These are phyloP conservation scores for Scyliorhinus canicula DNA, from an alignment of 2,797 vertebrate genomes.

Conservation along the genomic window DNA sequence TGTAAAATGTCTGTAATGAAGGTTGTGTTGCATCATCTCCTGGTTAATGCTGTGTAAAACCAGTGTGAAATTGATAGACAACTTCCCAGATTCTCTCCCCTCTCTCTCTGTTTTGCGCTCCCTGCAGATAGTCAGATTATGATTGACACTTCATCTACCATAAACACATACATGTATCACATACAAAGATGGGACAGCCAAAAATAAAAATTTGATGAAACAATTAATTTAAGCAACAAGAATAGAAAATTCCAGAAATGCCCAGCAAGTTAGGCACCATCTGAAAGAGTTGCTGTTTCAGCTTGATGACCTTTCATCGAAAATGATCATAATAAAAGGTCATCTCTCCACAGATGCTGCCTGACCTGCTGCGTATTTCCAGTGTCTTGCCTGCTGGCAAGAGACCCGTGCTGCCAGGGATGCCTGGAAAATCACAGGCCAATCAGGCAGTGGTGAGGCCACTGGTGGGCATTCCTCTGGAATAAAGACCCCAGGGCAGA, in stretches of 20 bases:
- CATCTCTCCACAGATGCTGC: background rate
- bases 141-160: background rate
- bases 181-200: background rate
- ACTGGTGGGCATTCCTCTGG: too few relatives aligned
- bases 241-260: background rate
- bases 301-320: background rate
- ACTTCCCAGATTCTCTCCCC: background rate
- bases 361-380: background rate
- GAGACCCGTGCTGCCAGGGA: too few relatives aligned
- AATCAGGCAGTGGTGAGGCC: too few relatives aligned
- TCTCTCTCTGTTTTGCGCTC: background rate
- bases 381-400: too few relatives aligned
- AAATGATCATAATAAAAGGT: too few relatives aligned
- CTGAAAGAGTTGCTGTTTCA: background rate
- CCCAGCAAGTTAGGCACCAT: background rate
- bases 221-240: background rate
- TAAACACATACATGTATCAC: too few relatives aligned
- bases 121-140: background rate
- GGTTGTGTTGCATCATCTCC: background rate
- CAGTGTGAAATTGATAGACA: background rate
- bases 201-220: background rate
- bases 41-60: background rate
- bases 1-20: background rate
- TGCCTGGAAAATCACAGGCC: too few relatives aligned
- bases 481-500: too few relatives aligned